Evolutionary conservation across 2,888 invertebrate genomes (phyloP).

Genomic region (Amblyjoppa proteus): DNA sequence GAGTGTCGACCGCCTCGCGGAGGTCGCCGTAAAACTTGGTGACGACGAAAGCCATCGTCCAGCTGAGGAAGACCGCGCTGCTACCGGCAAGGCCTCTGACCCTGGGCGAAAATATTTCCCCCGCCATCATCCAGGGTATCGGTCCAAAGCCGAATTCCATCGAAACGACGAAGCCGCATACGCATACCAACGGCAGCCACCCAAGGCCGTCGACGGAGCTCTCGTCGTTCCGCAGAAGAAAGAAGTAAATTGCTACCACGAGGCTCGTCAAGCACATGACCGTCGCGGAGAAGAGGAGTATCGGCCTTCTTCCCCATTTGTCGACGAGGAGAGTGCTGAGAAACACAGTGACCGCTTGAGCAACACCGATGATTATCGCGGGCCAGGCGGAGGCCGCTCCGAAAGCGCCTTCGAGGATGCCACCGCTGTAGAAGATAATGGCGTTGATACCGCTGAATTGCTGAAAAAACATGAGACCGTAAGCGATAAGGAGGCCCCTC

Average conservation of each 20-base stretch:
- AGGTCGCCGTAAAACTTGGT: conserved; percentile 90
- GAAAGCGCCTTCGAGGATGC: conserved; percentile 90
- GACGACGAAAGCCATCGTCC: conserved; percentile 92
- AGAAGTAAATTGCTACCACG: conserved; percentile 91
- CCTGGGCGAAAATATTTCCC: conserved; percentile 93
- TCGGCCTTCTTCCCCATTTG: conserved; percentile 91
- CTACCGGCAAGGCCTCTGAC: conserved; percentile 92
- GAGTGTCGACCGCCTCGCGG: conserved; percentile 86
- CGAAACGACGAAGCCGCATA: conserved; percentile 92
- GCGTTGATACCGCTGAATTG: conserved; percentile 95
- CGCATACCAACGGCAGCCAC: conserved; percentile 91
- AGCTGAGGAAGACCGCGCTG: conserved; percentile 93
- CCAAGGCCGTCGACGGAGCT: conserved; percentile 86
- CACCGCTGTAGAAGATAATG: conserved; percentile 92
- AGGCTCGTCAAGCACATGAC: conserved; percentile 90
- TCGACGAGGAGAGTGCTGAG: conserved; percentile 92
- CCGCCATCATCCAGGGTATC: conserved; percentile 94
- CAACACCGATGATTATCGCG: conserved; percentile 33
- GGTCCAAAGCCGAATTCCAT: conserved; percentile 95
- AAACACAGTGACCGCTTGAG: conserved; percentile 43
- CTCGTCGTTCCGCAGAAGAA: conserved; percentile 71
- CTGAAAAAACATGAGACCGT: conserved; percentile 95
- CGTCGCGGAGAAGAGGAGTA: conserved; percentile 91
- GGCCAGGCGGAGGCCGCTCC: conserved; percentile 84
- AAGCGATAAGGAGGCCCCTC: conserved; percentile 90